These are phyloP conservation scores for Rotaria magnacalcarata DNA, from an alignment of 2,888 invertebrate genomes.

Conservation along the genomic window DNA sequence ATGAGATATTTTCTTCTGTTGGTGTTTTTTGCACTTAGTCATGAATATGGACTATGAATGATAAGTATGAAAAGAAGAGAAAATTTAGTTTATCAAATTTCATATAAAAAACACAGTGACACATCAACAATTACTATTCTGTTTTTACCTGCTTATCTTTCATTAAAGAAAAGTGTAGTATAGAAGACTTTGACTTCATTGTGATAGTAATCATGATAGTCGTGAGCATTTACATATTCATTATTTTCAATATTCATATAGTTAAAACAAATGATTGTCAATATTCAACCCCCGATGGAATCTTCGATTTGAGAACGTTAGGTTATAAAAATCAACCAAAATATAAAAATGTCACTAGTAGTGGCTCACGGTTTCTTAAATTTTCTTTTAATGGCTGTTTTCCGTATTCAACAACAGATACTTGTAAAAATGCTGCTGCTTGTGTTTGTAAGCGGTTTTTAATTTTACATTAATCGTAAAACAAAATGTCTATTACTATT, in stretches of 20 bases:
- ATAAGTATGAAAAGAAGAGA: not conserved
- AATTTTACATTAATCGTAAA: not conserved
- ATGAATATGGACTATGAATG: not conserved
- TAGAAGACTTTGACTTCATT: not conserved
- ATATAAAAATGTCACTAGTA: not conserved
- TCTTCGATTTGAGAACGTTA: not conserved
- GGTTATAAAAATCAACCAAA: not conserved
- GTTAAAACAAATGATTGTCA: not conserved
- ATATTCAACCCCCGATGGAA: not conserved
- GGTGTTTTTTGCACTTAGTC: not conserved
- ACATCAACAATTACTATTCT: not conserved
- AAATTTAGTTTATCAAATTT: not conserved
- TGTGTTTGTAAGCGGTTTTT: not conserved
- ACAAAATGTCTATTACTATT: not conserved
- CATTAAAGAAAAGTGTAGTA: not conserved
- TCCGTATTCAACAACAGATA: not conserved
- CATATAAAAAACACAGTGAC: not conserved
- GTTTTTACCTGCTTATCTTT: not conserved
- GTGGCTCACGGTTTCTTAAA: not conserved
- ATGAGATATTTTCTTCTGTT: too few relatives aligned
- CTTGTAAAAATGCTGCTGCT: not conserved
- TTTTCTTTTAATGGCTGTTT: not conserved
- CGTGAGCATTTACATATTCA: not conserved
- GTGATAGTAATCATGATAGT: not conserved
- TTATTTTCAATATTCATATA: not conserved